Evolutionary conservation across 2,888 invertebrate genomes (phyloP), one percentile per base, ranked within the genome.

Genomic region (Lydus trimaculatus): DNA sequence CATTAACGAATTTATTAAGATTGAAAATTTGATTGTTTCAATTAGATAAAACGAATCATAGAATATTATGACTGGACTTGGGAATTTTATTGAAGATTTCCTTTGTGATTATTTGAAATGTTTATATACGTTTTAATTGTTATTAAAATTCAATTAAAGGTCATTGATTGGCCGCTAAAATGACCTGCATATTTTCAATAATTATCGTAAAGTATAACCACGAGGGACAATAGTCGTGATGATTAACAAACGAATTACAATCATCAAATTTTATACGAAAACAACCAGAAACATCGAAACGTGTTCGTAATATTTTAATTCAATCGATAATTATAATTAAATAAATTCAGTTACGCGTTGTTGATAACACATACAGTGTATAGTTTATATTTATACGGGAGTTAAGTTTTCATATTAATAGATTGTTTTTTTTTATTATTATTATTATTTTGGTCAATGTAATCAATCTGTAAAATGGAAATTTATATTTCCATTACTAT

Each of bases 401-500:
- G 36, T 15, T 36, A 36, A 36, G 36, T 36, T 36, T 36, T 5
- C 15, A 36, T 4, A n/a, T 43, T 43, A 17, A 43, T 7, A 43
- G n/a, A 17, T 43, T 43, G 17, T n/a, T 48, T 20, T 48, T 20
- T 1, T 48, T 48, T 20, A 1, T 11, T 48, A 1, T 48, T 20
- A 7, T 48, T 9, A 0, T 13, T 7, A 8, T 17, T n/a, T 43
- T n/a, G 17, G 15, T 36, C 11, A 11, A 20, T 20, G 20, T 20
- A 48, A 23, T 48, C 48, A 20, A 48, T 48, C 43, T 43, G 43
- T 43, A n/a, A 43, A 13, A 43, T 43, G 43, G 43, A 48, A 48
- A 48, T 48, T 48, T 48, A 48, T 48, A 48, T 48, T 48, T 48
- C 48, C 48, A 48, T 48, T 48, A 48, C 20, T 20, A 20, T n/a